Evolutionary conservation across 2,888 invertebrate species (phyloP).

Genomic region (Cenopis cana): DNA sequence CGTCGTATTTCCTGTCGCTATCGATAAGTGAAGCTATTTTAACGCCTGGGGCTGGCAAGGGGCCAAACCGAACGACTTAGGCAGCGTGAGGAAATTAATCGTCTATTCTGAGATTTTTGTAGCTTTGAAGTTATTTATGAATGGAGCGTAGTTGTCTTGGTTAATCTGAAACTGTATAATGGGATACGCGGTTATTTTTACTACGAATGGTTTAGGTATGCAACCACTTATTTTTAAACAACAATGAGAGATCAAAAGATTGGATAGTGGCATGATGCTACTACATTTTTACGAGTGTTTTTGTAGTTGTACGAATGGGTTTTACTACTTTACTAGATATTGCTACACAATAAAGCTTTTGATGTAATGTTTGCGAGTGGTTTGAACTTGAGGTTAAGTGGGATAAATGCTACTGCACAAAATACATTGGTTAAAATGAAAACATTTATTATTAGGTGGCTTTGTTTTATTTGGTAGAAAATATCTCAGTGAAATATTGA

Average conservation of each 20-base stretch:
- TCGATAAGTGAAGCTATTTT: conserved; percentile 69
- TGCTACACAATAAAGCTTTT: conserved; percentile 15
- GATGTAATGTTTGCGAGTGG: conserved; percentile 10
- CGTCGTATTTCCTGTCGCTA: conserved; percentile 60
- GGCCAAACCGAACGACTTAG: conserved; percentile 55
- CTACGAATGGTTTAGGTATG: conserved; percentile 27
- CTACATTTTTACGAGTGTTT: conserved; percentile 32
- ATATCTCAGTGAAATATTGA: background rate
- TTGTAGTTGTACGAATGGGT: conserved; percentile 5
- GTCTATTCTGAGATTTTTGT: conserved; percentile 46
- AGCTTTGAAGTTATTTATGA: conserved; percentile 45
- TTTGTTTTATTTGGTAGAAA: background rate
- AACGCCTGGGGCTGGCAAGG: conserved; percentile 57
- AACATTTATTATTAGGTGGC: background rate
- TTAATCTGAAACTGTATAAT: conserved; percentile 42
- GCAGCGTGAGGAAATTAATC: conserved; percentile 47
- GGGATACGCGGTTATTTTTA: conserved; percentile 41
- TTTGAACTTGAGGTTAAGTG: conserved; percentile 2
- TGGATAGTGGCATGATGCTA: conserved; percentile 8
- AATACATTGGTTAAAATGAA: background rate
- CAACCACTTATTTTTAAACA: conserved; percentile 24
- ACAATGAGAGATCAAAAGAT: conserved; percentile 41
- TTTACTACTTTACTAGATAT: conserved; percentile 35
- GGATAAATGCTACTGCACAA: background rate
- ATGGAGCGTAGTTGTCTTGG: conserved; percentile 39